These are phyloP conservation scores for Dascillus cervinus DNA, from an alignment of 2,888 invertebrate genomes.

Conservation along the genomic window DNA sequence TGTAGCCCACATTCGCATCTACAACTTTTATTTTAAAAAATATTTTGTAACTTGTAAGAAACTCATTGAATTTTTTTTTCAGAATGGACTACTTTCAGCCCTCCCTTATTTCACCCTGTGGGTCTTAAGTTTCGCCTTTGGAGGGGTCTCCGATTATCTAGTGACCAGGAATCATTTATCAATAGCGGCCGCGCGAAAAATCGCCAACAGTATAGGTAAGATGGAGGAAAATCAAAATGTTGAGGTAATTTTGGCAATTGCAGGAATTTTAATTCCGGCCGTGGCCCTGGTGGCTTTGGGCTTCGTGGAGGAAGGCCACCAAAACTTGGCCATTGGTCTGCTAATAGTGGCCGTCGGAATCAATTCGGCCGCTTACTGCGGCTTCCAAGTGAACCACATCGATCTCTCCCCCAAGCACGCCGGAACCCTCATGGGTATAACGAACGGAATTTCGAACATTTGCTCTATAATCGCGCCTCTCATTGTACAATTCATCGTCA, in stretches of 20 bases:
- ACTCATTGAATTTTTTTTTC: constrained; percentile 24
- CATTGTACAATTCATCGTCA: constrained; percentile 57
- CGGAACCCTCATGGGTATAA: constrained; percentile 72
- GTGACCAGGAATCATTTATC: constrained; percentile 44
- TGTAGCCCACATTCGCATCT: too few species aligned
- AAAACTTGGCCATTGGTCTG: constrained; percentile 56
- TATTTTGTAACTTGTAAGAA: too few species aligned
- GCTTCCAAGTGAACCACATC: constrained; percentile 67
- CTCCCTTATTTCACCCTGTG: constrained; percentile 68
- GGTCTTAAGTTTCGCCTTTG: constrained; percentile 60
- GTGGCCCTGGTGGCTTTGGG: constrained; percentile 55
- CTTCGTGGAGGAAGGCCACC: constrained; percentile 46
- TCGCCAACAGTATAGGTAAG: constrained; percentile 55
- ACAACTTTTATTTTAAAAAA: too few species aligned
- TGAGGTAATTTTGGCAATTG: constrained; percentile 17
- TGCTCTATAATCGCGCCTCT: constrained; percentile 70
- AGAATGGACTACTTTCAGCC: constrained; percentile 61
- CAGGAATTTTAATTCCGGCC: constrained; percentile 66
- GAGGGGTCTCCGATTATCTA: constrained; percentile 54
- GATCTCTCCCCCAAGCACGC: constrained; percentile 75
- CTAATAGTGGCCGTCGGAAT: constrained; percentile 61
- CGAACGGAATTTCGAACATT: constrained; percentile 63
- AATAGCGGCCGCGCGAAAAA: constrained; percentile 49
- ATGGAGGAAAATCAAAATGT: too few species aligned
- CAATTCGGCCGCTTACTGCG: constrained; percentile 63